Base-by-base conservation (phyloP, 2,888 invertebrate species). In the Argyra leucocephala region DNA sequence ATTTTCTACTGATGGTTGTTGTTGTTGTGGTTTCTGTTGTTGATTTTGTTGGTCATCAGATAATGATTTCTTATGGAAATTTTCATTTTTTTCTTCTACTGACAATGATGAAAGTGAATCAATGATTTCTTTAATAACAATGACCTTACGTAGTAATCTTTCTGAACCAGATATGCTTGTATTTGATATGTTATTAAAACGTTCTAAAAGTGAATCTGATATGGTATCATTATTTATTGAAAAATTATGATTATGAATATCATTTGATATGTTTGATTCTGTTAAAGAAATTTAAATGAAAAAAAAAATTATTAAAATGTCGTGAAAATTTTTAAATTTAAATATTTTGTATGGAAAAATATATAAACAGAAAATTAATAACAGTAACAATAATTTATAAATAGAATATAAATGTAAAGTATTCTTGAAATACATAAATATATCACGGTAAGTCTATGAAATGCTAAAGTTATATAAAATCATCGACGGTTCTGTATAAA, bases 111-210 rank as follows among this genome's bases (percentile, higher is more conserved):
- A 18, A 1, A 23, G 23, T 61, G 57, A 48, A 26, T 66, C 63
- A 22, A 69, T 62, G n/a, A 61, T 63, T 58, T 70, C 69, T 59
- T 71, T 71, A 7, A 67, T 61, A 57, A 71, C 68, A 48, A 64
- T 66, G 22, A 71, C 48, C 66, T 68, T 68, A 22, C 65, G 68
- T 57, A 71, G 65, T 18, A 71, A 67, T 61, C 71, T 64, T 65
- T 71, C 71, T 57, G 63, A 67, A 1, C 65, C 64, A 10, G 64
- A 61, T 48, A 36, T 67, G 57, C 60, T 64, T 12, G 18, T 61
- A n/a, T 82, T 88, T 10, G 88, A 88, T 78, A 89, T 82, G 72
- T 86, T 86, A 73, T 88, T 86, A 62, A 90, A 79, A 72, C 87
- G 87, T 66, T 89, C 88, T 73, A 86, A 82, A 48, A 90, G 76